These are phyloP conservation scores for Patiria pectinifera DNA, from an alignment of 53 echinoderm and acorn worm species.

Conservation along the genomic window DNA sequence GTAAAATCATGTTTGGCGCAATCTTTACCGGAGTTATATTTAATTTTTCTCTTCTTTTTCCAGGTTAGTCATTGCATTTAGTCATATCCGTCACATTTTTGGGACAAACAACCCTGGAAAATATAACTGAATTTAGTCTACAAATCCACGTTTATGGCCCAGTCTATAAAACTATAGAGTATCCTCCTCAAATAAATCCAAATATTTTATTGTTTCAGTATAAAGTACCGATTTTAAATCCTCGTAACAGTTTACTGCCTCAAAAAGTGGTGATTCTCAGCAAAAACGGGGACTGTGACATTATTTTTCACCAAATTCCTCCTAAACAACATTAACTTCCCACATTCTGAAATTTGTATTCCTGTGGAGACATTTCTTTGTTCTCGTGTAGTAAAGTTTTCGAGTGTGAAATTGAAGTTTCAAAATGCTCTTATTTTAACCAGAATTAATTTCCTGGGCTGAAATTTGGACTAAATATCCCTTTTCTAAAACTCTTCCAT, in stretches of 20 bases:
- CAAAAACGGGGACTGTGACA: not conserved
- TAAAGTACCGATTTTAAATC: slow-evolving; percentile 28
- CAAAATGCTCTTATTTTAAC: too few relatives aligned
- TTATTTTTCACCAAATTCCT: slow-evolving; percentile 4
- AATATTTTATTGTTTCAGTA: slow-evolving; percentile 5
- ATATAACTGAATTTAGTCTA: not conserved
- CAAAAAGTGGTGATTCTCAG: not conserved
- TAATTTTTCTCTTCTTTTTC: slow-evolving; percentile 23
- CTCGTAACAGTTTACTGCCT: slow-evolving; percentile 17
- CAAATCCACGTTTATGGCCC: not conserved
- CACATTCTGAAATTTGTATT: too few relatives aligned
- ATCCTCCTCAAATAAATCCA: slow-evolving; percentile 12
- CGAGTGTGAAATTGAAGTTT: too few relatives aligned
- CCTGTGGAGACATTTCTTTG: too few relatives aligned
- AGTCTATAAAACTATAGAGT: slow-evolving; percentile 21
- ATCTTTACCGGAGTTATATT: slow-evolving; percentile 30
- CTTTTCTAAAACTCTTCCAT: too few relatives aligned
- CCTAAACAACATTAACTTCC: not conserved
- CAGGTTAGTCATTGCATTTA: not conserved
- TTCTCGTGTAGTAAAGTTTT: too few relatives aligned
- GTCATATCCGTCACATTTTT: slow-evolving; percentile 9
- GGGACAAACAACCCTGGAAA: not conserved
- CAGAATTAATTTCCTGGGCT: too few relatives aligned
- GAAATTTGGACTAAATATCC: too few relatives aligned
- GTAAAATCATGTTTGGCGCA: slow-evolving; percentile 1